Conservation (phyloP, 2,888 invertebrate species). For the Ophion costatus region DNA sequence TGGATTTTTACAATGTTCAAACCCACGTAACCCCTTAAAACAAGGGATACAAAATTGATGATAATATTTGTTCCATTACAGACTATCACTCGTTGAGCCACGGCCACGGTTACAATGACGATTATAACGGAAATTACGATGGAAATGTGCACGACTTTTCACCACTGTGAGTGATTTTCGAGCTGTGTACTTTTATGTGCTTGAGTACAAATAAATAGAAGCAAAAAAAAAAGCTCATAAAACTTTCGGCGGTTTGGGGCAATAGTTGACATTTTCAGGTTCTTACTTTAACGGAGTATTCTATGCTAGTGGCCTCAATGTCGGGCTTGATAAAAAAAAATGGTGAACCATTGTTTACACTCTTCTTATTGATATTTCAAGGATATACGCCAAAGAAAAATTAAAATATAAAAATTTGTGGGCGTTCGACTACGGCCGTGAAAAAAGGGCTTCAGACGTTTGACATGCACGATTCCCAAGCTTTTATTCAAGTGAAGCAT, state of each 20-base stretch:
- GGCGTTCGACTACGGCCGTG: too few species aligned
- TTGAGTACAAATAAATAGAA: background rate
- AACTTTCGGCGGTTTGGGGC: background rate
- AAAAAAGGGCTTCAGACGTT: too few species aligned
- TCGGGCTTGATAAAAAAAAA: too few species aligned
- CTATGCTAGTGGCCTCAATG: too few species aligned
- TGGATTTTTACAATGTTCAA: too few species aligned
- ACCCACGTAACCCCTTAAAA: too few species aligned
- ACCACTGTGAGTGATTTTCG: constrained; percentile 37
- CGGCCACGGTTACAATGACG: constrained; percentile 4
- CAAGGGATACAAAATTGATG: background rate
- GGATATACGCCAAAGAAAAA: too few species aligned
- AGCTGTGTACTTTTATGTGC: background rate
- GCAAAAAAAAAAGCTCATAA: background rate
- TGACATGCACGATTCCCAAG: too few species aligned
- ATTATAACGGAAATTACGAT: constrained; percentile 26
- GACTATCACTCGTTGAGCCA: background rate
- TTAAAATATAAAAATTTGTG: too few species aligned
- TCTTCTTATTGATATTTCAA: too few species aligned
- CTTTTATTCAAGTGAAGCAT: too few species aligned
- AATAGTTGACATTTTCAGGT: background rate
- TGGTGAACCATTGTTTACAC: too few species aligned
- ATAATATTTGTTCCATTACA: background rate
- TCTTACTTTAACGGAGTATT: background rate
- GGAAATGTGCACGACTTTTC: constrained; percentile 23